Base-by-base conservation (phyloP, 2,797 vertebrate species). In the Heteromormyrus szaboi region DNA sequence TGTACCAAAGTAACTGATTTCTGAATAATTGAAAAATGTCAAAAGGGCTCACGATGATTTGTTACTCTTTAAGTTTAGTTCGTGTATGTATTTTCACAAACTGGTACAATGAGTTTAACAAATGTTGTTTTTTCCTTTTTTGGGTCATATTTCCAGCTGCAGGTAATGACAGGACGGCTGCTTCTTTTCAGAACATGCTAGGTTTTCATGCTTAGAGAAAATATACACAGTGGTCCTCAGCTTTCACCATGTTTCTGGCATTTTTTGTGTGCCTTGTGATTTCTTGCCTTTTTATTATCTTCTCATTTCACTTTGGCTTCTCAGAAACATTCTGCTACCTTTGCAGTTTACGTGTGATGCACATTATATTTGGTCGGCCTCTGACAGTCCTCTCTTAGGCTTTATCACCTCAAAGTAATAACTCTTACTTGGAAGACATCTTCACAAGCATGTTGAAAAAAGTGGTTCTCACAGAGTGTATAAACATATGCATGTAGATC, bases 311-410 rank as follows among this genome's bases (percentile, higher is more conserved):
- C 92, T 89, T 91, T 94, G 93, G 92, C 93, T 94, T 93, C 81
- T 93, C 90, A 90, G 91, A 93, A 94, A 91, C 90, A 91, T 94
- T 95, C 90, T 94, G 94, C 94, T 94, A 95, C 91, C 91, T 85
- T 88, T 91, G 92, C 92, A 91, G 89, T 91, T 90, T 89, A 89
- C 81, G 90, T 85, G 88, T 92, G 91, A 93, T 90, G 91, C 89
- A 90, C 90, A 91, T 91, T 90, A 87, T 91, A 90, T 92, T 93
- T 90, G 90, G 90, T 90, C 90, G 92, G 90, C 89, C 88, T 90
- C 90, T 90, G 91, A 90, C 89, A 86, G 85, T 59, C 88, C 86
- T 89, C 91, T 89, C 90, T 72, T 86, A 90, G 90, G 91, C 90
- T 72, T 88, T 72, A 53, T 88, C 90, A 87, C 89, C 90, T 91